Conservation (phyloP, 2,888 invertebrate genomes). For the Onthophagus sagittarius region DNA sequence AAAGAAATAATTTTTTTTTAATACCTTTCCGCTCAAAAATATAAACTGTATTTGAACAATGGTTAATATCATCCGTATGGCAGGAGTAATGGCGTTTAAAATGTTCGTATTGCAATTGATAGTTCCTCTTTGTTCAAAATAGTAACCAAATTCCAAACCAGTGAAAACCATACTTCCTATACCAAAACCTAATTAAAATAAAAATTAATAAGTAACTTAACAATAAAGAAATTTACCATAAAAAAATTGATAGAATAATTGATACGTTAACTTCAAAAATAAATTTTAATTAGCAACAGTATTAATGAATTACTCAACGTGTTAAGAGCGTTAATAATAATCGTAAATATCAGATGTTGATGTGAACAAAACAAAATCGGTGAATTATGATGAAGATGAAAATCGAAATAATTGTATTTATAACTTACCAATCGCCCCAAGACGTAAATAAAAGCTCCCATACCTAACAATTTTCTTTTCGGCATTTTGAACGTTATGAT, state of each 20-base stretch:
- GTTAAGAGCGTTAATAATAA: not conserved
- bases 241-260: not conserved
- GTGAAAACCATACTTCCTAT: slow-evolving; percentile 97
- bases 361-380: not conserved
- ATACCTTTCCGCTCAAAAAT: slow-evolving; percentile 80
- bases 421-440: slow-evolving; percentile 72
- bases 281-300: not conserved
- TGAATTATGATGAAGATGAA: not conserved
- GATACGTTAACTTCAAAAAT: too few relatives aligned
- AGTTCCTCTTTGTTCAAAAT: slow-evolving; percentile 85
- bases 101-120: slow-evolving; percentile 62
- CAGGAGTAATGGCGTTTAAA: slow-evolving; percentile 72
- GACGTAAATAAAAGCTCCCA: slow-evolving; percentile 81
- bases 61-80: slow-evolving; percentile 76
- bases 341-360: not conserved
- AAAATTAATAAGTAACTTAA: slow-evolving; percentile 32
- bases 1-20: not conserved
- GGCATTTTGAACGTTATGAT: slow-evolving; percentile 32
- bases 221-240: not conserved
- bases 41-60: slow-evolving; percentile 92
- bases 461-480: slow-evolving; percentile 55
- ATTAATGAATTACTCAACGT: not conserved
- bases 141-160: slow-evolving; percentile 89
- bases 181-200: slow-evolving; percentile 86
- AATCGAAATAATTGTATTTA: not conserved